Conservation (phyloP, 2,888 invertebrate genomes). For the Junonia oenone region DNA sequence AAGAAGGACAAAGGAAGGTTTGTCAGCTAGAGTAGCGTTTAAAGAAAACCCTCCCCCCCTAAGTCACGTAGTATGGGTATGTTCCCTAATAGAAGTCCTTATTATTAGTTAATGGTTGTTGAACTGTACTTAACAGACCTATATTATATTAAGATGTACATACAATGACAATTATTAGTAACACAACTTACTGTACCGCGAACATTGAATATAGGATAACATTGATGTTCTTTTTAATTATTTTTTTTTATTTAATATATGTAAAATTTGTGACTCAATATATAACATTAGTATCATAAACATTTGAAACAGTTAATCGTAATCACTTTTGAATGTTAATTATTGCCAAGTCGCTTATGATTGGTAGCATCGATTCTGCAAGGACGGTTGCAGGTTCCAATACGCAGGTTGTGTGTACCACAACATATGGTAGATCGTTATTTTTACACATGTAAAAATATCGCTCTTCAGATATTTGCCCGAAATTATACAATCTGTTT, state of each 20-base stretch:
- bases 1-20: too few species aligned
- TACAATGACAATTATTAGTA: conserved; percentile 19
- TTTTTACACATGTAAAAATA: conserved; percentile 18
- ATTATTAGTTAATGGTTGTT: conserved; percentile 14
- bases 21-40: too few species aligned
- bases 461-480: neutral
- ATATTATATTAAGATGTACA: conserved; percentile 31
- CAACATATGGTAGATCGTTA: conserved; percentile 2
- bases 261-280: conserved; percentile 29
- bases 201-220: conserved; percentile 30
- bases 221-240: conserved; percentile 25
- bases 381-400: conserved; percentile 32
- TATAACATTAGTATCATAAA: conserved; percentile 32
- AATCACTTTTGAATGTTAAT: conserved; percentile 27
- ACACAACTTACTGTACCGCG: conserved; percentile 25
- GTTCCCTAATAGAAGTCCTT: too few species aligned
- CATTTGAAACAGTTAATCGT: conserved; percentile 32
- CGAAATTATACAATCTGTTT: conserved; percentile 8
- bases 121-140: conserved; percentile 38
- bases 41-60: too few species aligned
- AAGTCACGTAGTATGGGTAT: too few species aligned
- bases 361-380: conserved; percentile 25
- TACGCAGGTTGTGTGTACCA: conserved; percentile 8
- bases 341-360: conserved; percentile 26
- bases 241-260: conserved; percentile 24